Evolutionary conservation across 2,888 invertebrate genomes (phyloP), one percentile per base, ranked within the genome.

Genomic region (Ellobium chinense): DNA sequence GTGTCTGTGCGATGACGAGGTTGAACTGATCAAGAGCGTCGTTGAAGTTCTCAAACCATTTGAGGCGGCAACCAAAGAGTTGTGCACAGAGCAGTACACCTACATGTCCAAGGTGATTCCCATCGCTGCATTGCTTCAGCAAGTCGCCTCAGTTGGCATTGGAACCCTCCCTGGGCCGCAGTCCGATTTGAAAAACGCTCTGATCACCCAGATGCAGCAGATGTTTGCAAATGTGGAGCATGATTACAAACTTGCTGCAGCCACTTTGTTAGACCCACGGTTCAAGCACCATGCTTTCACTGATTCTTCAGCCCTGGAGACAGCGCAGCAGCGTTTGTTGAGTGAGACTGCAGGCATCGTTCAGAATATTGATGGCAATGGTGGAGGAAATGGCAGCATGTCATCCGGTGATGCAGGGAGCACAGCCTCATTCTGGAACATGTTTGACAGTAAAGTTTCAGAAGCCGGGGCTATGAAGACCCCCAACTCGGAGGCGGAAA

Each of bases 221-320:
- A 73, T 66, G 12, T 80, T 80, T 66, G 60, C 74, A 5, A 29
- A 37, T 29, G 39, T 80, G 18, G 79, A 80, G 54, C 73, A 66
- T 58, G 68, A 73, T n/a, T 73, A 66, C 36, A 73, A 62, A 31
- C 68, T 80, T 34, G 73, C 79, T 12, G 74, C 58, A 34, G 46
- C 81, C 65, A 77, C 81, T 9, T 39, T 77, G 46, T 46, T 81
- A 39, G 81, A 81, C 24, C 81, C 81, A 34, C 77, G 81, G 1
- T 81, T 81, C 65, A 81, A 81, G 46, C 77, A 56, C 1, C 81
- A 81, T 65, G 79, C 79, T 21, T 80, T 80, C 74, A 80, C 79
- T 1, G 79, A 80, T 63, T 18, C 46, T 9, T 12, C 79, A 34
- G 79, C 79, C 29, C 14, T 80, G 56, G 79, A 80, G n/a, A 24